Evolutionary conservation across 1,140 invertebrate species (phyloP).

Genomic region (Ganaspis sp.): DNA sequence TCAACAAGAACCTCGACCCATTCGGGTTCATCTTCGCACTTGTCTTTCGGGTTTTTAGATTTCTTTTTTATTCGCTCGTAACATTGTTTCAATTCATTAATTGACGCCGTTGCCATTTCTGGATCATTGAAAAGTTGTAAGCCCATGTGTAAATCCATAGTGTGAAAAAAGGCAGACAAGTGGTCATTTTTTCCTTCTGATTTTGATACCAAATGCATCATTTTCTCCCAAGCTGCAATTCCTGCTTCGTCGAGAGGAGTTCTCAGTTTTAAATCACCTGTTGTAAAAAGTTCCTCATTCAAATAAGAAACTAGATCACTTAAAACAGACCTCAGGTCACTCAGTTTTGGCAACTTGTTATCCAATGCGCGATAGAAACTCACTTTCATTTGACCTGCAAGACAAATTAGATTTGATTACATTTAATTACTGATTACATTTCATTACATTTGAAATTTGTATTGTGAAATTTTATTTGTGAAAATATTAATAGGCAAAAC

Average conservation of each 20-base stretch:
- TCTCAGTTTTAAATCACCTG: conserved; percentile 71
- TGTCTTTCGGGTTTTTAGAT: conserved; percentile 66
- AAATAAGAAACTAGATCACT: conserved; percentile 78
- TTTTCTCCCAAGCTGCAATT: conserved; percentile 79
- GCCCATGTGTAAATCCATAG: conserved; percentile 83
- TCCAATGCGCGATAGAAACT: conserved; percentile 82
- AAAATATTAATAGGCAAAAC: too few species aligned
- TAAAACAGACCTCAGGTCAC: conserved; percentile 78
- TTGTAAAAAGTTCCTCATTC: conserved; percentile 72
- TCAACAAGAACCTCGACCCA: conserved; percentile 90
- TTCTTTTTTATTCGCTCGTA: conserved; percentile 79
- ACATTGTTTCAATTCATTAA: conserved; percentile 83
- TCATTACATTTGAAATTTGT: too few species aligned
- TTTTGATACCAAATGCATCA: conserved; percentile 73
- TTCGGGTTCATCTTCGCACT: conserved; percentile 78
- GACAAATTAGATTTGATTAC: conserved; percentile 32
- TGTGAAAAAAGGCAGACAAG: conserved; percentile 76
- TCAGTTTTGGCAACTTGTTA: conserved; percentile 79
- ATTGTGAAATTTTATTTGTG: too few species aligned
- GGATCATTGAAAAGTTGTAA: conserved; percentile 83
- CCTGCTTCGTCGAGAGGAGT: conserved; percentile 76
- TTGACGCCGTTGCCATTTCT: conserved; percentile 81
- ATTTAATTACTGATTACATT: too few species aligned
- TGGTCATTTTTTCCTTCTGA: conserved; percentile 63
- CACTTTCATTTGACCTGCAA: conserved; percentile 75